A percentile compares a stretch with the other conserved stretches of the same genome.
phyloP scores from a whole-genome alignment of 1,140 invertebrate species.

The Scaptomyza graminum region DNA sequence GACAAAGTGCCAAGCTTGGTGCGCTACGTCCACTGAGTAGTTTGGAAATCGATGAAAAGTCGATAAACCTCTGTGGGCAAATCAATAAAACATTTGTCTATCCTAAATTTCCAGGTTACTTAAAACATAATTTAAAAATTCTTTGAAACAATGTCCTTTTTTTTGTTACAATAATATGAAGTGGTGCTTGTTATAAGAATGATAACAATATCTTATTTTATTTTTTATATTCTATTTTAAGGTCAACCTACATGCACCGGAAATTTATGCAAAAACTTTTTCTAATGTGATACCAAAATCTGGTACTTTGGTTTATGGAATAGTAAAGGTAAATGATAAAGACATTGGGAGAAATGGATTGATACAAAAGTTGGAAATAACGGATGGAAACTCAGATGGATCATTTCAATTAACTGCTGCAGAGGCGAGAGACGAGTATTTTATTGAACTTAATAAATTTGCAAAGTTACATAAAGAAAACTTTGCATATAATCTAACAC shows the following conservation, averaged over 20 bases:
- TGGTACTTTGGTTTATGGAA: constrained; percentile 94
- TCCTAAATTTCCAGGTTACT: too few species aligned
- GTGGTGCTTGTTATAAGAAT: background rate
- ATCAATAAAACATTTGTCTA: too few species aligned
- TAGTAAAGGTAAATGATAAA: constrained; percentile 92
- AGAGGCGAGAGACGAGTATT: constrained; percentile 88
- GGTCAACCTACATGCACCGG: constrained; percentile 94
- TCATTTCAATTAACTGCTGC: constrained; percentile 91
- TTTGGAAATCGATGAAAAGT: too few species aligned
- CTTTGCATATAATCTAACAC: constrained; percentile 92
- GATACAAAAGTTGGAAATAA: constrained; percentile 92
- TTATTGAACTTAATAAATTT: constrained; percentile 90
- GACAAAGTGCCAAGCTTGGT: too few species aligned
- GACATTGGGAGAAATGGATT: constrained; percentile 93
- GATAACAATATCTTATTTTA: background rate
- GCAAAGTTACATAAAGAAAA: constrained; percentile 90
- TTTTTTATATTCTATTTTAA: constrained; percentile 17
- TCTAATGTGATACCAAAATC: constrained; percentile 93
- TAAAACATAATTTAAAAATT: too few species aligned
- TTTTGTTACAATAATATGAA: too few species aligned
- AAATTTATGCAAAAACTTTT: constrained; percentile 91
- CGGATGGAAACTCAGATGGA: constrained; percentile 93
- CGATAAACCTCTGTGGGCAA: too few species aligned
- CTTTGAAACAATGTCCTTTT: too few species aligned
- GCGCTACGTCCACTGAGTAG: too few species aligned